Evolutionary conservation across 2,113 vertebrate species (phyloP).

Genomic region (Phaethornis superciliosus): DNA sequence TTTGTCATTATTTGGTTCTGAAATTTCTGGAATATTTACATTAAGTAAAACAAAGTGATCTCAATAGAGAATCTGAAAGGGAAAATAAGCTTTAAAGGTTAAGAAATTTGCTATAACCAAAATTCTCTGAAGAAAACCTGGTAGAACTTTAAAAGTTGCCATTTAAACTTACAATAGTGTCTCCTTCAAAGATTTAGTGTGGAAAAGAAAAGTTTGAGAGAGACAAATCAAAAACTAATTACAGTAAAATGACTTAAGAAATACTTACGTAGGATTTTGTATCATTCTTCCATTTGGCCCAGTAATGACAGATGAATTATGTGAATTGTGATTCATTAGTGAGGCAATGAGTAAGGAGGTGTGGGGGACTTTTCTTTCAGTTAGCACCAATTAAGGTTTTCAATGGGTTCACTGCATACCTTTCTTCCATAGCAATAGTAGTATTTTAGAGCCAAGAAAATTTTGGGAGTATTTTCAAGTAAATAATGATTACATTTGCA

Average conservation of each 20-base stretch:
- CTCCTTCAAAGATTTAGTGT: slow-evolving; percentile 10
- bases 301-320: not conserved
- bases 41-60: slow-evolving; percentile 46
- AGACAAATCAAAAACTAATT: slow-evolving; percentile 54
- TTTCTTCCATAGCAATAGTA: not conserved
- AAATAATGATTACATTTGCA: not conserved
- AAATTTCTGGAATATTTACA: slow-evolving; percentile 54
- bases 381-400: not conserved
- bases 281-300: slow-evolving; percentile 1
- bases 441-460: not conserved
- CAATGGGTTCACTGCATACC: not conserved
- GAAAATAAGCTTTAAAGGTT: not conserved
- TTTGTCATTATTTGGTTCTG: slow-evolving; percentile 30
- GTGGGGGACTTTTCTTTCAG: slow-evolving; percentile 11
- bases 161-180: not conserved
- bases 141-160: not conserved
- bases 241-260: slow-evolving; percentile 40
- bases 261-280: not conserved
- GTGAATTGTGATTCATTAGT: not conserved
- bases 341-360: not conserved
- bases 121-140: not conserved
- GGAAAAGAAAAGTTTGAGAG: not conserved
- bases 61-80: not conserved
- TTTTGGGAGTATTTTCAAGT: not conserved
- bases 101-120: not conserved